A percentile compares a stretch with the other conserved stretches of the same genome.
Conservation (phyloP, 92 coral and sea anemone species). For the Phenganax marumi region DNA sequence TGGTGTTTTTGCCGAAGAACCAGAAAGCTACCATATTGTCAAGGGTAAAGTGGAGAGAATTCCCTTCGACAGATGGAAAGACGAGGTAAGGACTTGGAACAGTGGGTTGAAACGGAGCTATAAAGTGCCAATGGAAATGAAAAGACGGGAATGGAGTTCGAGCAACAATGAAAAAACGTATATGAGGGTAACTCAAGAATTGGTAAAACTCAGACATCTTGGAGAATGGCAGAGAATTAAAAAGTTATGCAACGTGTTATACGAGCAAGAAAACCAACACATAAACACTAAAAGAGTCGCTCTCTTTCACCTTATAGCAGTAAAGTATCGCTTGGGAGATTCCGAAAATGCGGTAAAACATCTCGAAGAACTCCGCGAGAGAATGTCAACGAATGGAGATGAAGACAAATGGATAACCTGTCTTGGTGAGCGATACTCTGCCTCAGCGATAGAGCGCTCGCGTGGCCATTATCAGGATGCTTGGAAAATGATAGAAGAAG, state of each 20-base stretch:
- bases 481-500: slow-evolving; percentile 34
- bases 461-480: slow-evolving; percentile 39
- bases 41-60: slow-evolving; percentile 42
- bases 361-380: slow-evolving; percentile 11
- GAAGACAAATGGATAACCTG: slow-evolving; percentile 30
- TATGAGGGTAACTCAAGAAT: slow-evolving; percentile 24
- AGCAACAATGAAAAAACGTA: slow-evolving; percentile 14
- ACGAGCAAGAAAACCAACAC: not conserved
- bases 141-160: slow-evolving; percentile 29
- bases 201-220: slow-evolving; percentile 27
- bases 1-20: slow-evolving; percentile 41
- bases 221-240: slow-evolving; percentile 8
- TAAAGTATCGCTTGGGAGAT: slow-evolving; percentile 24
- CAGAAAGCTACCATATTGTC: slow-evolving; percentile 56
- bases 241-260: not conserved
- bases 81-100: slow-evolving; percentile 31
- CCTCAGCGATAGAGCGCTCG: slow-evolving; percentile 53
- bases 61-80: slow-evolving; percentile 39
- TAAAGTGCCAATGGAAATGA: slow-evolving; percentile 5
- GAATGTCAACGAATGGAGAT: not conserved
- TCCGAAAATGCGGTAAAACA: slow-evolving; percentile 22
- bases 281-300: not conserved
- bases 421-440: slow-evolving; percentile 16
- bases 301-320: slow-evolving; percentile 1
- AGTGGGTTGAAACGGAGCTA: not conserved